Evolutionary conservation across 1,140 invertebrate species (phyloP).

Genomic region (Lerema accius): DNA sequence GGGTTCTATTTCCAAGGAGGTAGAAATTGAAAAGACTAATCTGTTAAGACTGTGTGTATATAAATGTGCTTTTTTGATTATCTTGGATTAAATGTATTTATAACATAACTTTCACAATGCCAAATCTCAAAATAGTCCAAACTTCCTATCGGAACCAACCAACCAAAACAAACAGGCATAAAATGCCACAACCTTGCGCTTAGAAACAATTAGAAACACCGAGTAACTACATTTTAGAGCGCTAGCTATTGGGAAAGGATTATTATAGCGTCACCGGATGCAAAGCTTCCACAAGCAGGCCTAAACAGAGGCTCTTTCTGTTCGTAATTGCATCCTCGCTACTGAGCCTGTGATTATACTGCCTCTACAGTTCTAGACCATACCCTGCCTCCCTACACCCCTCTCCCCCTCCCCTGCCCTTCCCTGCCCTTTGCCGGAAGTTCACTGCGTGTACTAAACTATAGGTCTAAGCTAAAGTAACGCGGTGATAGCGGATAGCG

Average conservation of each 20-base stretch:
- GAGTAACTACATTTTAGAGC: not conserved
- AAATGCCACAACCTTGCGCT: too few relatives aligned
- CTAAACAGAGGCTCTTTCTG: slow-evolving; percentile 3
- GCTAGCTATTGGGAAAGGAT: slow-evolving; percentile 7
- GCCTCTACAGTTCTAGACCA: not conserved
- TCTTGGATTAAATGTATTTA: too few relatives aligned
- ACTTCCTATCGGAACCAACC: too few relatives aligned
- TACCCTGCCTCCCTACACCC: too few relatives aligned
- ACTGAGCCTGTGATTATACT: slow-evolving; percentile 17
- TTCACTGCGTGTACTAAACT: not conserved
- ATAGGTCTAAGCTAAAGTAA: not conserved
- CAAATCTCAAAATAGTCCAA: too few relatives aligned
- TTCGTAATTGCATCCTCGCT: slow-evolving; percentile 22
- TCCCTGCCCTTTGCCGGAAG: slow-evolving; percentile 5
- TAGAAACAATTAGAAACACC: not conserved
- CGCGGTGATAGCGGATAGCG: not conserved
- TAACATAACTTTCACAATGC: too few relatives aligned
- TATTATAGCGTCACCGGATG: not conserved
- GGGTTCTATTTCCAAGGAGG: too few relatives aligned
- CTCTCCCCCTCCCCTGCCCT: too few relatives aligned
- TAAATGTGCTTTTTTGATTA: too few relatives aligned
- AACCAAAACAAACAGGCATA: too few relatives aligned
- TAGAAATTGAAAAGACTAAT: too few relatives aligned
- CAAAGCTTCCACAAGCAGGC: not conserved
- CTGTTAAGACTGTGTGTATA: too few relatives aligned